These are phyloP conservation scores for Heterodera schachtii DNA, from an alignment of 1,140 invertebrate species.

Conservation along the genomic window DNA sequence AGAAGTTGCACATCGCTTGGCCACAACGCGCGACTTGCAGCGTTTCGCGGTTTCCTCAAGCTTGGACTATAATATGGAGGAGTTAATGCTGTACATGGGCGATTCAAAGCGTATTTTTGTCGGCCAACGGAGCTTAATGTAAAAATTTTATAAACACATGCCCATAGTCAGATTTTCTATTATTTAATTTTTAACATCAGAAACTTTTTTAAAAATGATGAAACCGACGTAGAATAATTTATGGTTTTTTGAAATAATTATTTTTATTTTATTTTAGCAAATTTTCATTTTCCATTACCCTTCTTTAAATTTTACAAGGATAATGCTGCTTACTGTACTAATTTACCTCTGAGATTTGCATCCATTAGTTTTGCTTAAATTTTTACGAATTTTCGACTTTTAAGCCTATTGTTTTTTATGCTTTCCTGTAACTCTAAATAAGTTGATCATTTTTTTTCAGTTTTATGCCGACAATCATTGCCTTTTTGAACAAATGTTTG, in stretches of 20 bases:
- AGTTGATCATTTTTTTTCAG: constrained; percentile 8
- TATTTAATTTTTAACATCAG: too few species aligned
- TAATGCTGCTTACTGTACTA: too few species aligned
- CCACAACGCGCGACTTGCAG: constrained; percentile 12
- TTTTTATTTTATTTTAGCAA: too few species aligned
- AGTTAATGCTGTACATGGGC: constrained; percentile 38
- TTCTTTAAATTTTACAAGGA: too few species aligned
- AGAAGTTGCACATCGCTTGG: constrained; percentile 40
- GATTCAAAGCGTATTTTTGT: constrained; percentile 33
- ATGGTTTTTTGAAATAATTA: too few species aligned
- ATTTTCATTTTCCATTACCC: too few species aligned
- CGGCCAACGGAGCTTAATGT: constrained; percentile 7
- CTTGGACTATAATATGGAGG: constrained; percentile 38
- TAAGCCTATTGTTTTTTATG: too few species aligned
- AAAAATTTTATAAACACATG: background rate
- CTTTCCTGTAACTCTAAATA: too few species aligned
- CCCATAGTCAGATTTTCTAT: too few species aligned
- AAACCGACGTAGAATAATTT: too few species aligned
- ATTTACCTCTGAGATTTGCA: too few species aligned
- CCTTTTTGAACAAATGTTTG: constrained; percentile 35
- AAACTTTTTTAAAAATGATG: too few species aligned
- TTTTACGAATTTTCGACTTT: background rate
- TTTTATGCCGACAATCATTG: constrained; percentile 26
- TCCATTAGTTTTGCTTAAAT: background rate
- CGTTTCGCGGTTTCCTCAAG: constrained; percentile 39